Evolutionary conservation across 1,140 invertebrate genomes (phyloP).

Genomic region (Papilio aristodemus): DNA sequence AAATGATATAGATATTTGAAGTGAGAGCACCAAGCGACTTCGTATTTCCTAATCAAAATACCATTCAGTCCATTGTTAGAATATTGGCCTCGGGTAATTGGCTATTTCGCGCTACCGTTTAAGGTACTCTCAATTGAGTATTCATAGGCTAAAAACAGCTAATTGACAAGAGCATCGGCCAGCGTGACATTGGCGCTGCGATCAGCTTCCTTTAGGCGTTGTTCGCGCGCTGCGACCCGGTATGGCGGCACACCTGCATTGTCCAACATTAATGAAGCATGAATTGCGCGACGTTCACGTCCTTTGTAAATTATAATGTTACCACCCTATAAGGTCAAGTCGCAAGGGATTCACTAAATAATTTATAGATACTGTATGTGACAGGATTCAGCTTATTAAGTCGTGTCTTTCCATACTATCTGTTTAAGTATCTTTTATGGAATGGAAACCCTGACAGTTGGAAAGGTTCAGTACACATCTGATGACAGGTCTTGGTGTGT

Average conservation of each 20-base stretch:
- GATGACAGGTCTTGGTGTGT: too few relatives aligned
- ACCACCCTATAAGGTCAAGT: constrained; percentile 28
- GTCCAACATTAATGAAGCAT: constrained; percentile 31
- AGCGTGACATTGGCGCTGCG: constrained; percentile 35
- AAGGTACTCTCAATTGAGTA: constrained; percentile 43
- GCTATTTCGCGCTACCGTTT: constrained; percentile 39
- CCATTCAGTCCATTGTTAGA: constrained; percentile 23
- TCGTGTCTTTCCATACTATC: not conserved
- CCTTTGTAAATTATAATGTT: constrained; percentile 20
- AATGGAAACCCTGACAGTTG: not conserved
- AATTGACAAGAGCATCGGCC: constrained; percentile 41
- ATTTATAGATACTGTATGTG: constrained; percentile 9
- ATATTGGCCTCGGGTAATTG: constrained; percentile 38
- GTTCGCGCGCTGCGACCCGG: not conserved
- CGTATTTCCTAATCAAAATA: constrained; percentile 19
- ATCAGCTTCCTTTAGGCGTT: constrained; percentile 5
- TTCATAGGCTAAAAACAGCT: constrained; percentile 41
- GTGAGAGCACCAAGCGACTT: not conserved
- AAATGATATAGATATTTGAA: too few relatives aligned
- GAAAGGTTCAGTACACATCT: too few relatives aligned
- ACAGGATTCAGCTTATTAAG: not conserved
- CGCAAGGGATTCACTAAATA: constrained; percentile 8
- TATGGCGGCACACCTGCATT: constrained; percentile 19
- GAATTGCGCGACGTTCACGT: constrained; percentile 23
- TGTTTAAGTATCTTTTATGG: not conserved